Evolutionary conservation across 2,797 vertebrate species (phyloP), one percentile per base, ranked within the genome.

Genomic region (Enteromius afrohamiltoni): DNA sequence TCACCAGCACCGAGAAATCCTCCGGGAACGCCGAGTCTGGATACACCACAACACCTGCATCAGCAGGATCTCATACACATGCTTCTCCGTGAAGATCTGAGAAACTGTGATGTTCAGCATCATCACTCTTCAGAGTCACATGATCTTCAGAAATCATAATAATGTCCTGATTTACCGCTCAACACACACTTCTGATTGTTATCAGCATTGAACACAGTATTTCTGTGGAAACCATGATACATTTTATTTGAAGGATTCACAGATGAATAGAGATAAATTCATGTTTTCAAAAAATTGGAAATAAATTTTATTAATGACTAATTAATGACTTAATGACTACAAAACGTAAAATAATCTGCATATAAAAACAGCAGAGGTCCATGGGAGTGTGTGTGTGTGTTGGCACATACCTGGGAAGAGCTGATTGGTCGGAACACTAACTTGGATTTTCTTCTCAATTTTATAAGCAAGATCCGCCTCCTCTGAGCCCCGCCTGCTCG

Each of bases 1-100:
- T 98, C 79, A 97, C 95, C 93, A 98, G 91, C 93, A 99, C 92
- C 16, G 97, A 98, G 94, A 99, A 99, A 82, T 99, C 95, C 89
- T 88, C 92, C 6, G 97, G 97, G 88, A 99, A 98, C 37, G 64
- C 81, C 0, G 93, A 95, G 89, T 93, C 97, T 99, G 85, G 9
- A 74, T 45, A 82, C 79, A 64, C 53, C 40, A 9, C 40, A 42
- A 42, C 40, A 42, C 40, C 2, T 2, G 8, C 40, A 42, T 42
- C 40, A 42, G 40, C 40, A 9, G 40, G 8, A 40, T 2, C 40
- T 40, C 49, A n/a, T 0, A 53, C 19, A 51, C 49, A 49, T 4
- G 14, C 47, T 16, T 58, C 7, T 40, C 0, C 60, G 2, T 58
- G 23, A 6, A 10, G 51, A 4, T 23, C 1, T 1, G 8, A 11